Evolutionary conservation across 1,140 invertebrate species (phyloP).

Genomic region (Dysdera silvatica): DNA sequence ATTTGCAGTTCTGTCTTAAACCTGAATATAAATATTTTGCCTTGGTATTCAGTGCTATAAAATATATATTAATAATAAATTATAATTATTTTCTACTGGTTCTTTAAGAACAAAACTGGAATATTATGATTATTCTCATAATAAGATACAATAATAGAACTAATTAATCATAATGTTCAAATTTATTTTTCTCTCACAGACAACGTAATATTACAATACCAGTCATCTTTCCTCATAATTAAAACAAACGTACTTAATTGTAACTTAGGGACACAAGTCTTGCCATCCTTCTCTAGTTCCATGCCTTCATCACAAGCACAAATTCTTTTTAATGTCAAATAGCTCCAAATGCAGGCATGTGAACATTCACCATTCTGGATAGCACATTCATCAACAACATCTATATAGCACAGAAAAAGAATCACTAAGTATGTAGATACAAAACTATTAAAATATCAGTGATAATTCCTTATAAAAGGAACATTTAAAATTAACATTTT

Average conservation of each 20-base stretch:
- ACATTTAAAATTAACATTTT: too few species aligned
- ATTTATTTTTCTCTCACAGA: background rate
- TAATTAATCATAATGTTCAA: too few species aligned
- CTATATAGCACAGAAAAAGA: too few species aligned
- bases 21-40: too few species aligned
- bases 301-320: slow-evolving; percentile 10
- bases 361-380: slow-evolving; percentile 20
- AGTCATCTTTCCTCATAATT: background rate
- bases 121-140: background rate
- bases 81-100: background rate
- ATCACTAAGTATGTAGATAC: too few species aligned
- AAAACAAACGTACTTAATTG: background rate
- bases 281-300: slow-evolving; percentile 11
- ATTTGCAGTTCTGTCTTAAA: too few species aligned
- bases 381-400: too few species aligned
- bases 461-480: too few species aligned
- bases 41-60: too few species aligned
- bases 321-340: slow-evolving; percentile 1
- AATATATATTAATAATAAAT: background rate
- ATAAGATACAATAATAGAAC: too few species aligned
- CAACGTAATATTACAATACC: background rate
- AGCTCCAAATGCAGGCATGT: slow-evolving; percentile 11
- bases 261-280: slow-evolving; percentile 3
- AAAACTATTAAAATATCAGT: too few species aligned
- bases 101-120: background rate